phyloP scores from a whole-genome alignment of 2,888 invertebrate genomes.

The Amblyjoppa fuscipennis region DNA sequence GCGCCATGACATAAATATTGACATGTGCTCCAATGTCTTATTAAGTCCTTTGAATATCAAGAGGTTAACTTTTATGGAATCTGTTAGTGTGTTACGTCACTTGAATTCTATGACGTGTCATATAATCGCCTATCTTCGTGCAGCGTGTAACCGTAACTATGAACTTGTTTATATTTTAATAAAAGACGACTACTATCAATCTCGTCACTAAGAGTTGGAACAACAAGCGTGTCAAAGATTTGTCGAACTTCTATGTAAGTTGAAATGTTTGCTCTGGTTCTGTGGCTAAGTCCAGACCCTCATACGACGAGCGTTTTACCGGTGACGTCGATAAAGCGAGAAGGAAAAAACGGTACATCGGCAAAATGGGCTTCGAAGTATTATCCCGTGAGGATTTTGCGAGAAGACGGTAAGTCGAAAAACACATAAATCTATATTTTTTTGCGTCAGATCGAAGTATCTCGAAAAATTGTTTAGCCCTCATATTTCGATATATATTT shows the following conservation, averaged over 20 bases:
- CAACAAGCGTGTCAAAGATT: background rate
- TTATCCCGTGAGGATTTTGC: constrained; percentile 6
- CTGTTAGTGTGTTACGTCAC: background rate
- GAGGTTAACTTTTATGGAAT: background rate
- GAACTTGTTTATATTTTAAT: background rate
- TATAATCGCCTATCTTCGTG: background rate
- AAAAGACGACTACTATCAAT: background rate
- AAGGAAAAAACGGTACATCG: background rate
- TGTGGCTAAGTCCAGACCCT: background rate
- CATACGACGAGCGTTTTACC: constrained; percentile 1
- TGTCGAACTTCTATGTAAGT: background rate
- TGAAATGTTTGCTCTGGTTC: constrained; percentile 12
- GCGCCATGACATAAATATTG: background rate
- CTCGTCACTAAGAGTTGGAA: background rate
- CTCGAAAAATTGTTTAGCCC: no score
- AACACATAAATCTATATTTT: background rate
- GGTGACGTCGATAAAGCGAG: background rate
- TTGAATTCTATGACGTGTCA: background rate
- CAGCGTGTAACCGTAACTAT: background rate
- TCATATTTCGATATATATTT: no score
- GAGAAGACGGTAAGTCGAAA: constrained; percentile 7
- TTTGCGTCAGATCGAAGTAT: background rate
- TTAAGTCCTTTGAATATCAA: background rate
- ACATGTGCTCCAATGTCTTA: background rate
- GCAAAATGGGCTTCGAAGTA: constrained; percentile 11